Evolutionary conservation across 2,113 vertebrate genomes (phyloP).

Genomic region (Pardalotus punctatus): DNA sequence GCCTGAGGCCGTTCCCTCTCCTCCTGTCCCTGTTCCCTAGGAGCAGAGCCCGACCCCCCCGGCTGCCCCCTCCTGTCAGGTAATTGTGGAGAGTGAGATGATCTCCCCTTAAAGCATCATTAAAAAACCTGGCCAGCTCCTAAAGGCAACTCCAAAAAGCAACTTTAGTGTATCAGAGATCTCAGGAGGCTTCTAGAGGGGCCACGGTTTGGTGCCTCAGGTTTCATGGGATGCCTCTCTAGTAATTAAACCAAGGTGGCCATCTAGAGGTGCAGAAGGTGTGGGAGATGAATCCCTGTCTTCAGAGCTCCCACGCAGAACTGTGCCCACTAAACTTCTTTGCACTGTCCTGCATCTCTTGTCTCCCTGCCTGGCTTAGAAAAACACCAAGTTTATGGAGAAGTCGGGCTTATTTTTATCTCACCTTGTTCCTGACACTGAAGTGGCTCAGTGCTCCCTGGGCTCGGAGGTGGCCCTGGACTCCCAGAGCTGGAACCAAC

Average conservation of each 20-base stretch:
- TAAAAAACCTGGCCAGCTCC: not conserved
- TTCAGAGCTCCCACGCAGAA: not conserved
- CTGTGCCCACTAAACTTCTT: not conserved
- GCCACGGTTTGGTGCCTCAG: not conserved
- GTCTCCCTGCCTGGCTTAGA: not conserved
- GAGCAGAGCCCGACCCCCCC: not conserved
- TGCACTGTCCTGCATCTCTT: not conserved
- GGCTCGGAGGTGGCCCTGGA: not conserved
- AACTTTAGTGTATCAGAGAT: not conserved
- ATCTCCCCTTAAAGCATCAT: not conserved
- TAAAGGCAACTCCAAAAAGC: not conserved
- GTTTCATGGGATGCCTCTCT: not conserved
- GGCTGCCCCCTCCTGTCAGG: not conserved
- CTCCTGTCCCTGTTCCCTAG: not conserved
- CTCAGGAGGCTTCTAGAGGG: not conserved
- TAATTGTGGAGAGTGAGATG: no score
- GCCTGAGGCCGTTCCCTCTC: not conserved
- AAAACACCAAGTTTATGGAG: not conserved
- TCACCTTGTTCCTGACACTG: not conserved
- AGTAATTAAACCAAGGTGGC: not conserved
- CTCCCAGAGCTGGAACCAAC: not conserved
- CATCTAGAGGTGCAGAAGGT: not conserved
- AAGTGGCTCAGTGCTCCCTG: not conserved
- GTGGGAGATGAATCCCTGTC: not conserved
- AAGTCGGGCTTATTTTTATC: not conserved